Percentiles rank a stretch among this genome's conserved stretches.
phyloP scores from a whole-genome alignment of 2,888 invertebrate species.

The Tineola bisselliella region DNA sequence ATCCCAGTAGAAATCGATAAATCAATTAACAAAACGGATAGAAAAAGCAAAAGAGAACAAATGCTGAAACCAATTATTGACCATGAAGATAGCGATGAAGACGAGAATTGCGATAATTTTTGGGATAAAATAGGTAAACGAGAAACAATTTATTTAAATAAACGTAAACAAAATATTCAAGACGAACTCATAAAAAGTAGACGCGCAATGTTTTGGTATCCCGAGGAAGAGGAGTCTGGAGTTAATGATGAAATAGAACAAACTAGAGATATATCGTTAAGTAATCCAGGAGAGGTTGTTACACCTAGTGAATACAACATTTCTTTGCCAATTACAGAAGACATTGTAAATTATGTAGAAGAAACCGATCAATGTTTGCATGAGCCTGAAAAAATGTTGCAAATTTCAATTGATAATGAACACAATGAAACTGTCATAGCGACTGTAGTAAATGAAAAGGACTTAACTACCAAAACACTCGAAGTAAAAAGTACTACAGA shows the following conservation, averaged over 20 bases:
- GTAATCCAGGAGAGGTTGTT: slow-evolving; percentile 19
- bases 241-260: slow-evolving; percentile 16
- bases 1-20: slow-evolving; percentile 15
- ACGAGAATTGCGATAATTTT: slow-evolving; percentile 54
- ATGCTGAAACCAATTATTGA: slow-evolving; percentile 24
- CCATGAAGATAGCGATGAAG: slow-evolving; percentile 20
- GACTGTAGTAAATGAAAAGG: too few relatives aligned
- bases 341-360: not conserved
- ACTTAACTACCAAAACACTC: too few relatives aligned
- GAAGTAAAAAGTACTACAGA: too few relatives aligned
- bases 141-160: slow-evolving; percentile 71
- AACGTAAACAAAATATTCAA: slow-evolving; percentile 61
- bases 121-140: slow-evolving; percentile 73
- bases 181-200: slow-evolving; percentile 47
- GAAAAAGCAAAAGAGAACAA: slow-evolving; percentile 25
- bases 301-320: slow-evolving; percentile 15
- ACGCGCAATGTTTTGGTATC: slow-evolving; percentile 47
- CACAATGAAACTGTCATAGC: too few relatives aligned
- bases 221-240: slow-evolving; percentile 30
- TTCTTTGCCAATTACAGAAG: not conserved
- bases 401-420: too few relatives aligned
- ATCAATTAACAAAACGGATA: slow-evolving; percentile 19
- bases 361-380: not conserved
- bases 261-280: slow-evolving; percentile 10
- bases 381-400: too few relatives aligned